Conservation (phyloP, 2,113 vertebrate species). For the Phaetusa simplex region DNA sequence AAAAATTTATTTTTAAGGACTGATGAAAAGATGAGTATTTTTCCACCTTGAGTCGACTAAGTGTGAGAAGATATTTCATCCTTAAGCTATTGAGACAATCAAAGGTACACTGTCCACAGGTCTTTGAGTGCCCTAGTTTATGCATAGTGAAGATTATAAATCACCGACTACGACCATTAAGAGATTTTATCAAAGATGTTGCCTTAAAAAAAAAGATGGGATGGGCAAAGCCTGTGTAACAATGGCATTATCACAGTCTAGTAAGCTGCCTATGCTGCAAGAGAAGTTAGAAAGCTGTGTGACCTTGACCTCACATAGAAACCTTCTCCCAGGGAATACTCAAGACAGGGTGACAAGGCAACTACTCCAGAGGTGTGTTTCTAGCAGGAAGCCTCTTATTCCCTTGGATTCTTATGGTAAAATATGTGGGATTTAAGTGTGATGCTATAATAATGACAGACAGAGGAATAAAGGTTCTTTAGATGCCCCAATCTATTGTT, state of each 20-base stretch:
- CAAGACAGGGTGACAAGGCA: neutral
- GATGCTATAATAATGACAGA: neutral
- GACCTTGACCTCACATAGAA: neutral
- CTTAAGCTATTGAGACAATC: neutral
- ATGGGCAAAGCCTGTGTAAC: neutral
- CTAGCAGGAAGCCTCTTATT: neutral
- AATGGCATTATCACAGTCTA: neutral
- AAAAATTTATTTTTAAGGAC: neutral
- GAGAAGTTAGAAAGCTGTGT: neutral
- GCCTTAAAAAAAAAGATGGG: neutral
- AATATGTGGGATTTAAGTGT: neutral
- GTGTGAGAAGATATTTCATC: neutral
- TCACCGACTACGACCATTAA: neutral
- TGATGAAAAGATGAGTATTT: neutral
- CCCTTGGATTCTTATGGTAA: neutral
- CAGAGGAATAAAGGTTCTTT: neutral
- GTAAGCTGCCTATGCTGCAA: neutral
- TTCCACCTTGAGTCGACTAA: neutral
- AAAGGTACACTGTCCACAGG: neutral
- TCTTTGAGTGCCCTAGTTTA: neutral
- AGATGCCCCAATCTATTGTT: neutral
- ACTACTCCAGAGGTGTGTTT: neutral
- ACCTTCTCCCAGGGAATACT: neutral
- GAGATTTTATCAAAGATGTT: neutral
- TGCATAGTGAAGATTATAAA: neutral